Conservation (phyloP, 1,140 invertebrate species). For the Meloidogyne floridensis region DNA sequence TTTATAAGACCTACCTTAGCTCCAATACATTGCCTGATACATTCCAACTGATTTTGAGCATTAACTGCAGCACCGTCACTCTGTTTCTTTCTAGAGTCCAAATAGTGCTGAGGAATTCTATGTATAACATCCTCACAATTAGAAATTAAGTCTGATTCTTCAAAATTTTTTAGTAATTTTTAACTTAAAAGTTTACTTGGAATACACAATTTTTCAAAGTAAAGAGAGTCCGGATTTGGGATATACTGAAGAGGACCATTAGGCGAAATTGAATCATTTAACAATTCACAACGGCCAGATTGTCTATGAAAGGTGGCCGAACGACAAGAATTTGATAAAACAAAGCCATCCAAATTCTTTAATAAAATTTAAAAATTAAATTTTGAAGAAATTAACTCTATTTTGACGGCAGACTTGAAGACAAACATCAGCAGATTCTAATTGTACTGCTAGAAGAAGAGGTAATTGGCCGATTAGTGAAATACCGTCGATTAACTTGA, state of each 20-base stretch:
- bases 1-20: slow-evolving; percentile 22
- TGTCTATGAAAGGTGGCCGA: slow-evolving; percentile 41
- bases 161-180: no score
- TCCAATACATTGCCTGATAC: slow-evolving; percentile 40
- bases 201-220: slow-evolving; percentile 54
- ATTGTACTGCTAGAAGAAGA: slow-evolving; percentile 36
- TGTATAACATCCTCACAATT: slow-evolving; percentile 52
- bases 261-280: slow-evolving; percentile 44
- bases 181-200: no score
- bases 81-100: slow-evolving; percentile 32
- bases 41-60: slow-evolving; percentile 43
- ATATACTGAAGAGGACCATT: slow-evolving; percentile 47
- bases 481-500: slow-evolving; percentile 52
- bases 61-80: slow-evolving; percentile 49
- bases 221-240: slow-evolving; percentile 45
- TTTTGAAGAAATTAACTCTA: slow-evolving; percentile 28
- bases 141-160: slow-evolving; percentile 29
- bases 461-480: slow-evolving; percentile 27
- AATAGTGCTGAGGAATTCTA: slow-evolving; percentile 46
- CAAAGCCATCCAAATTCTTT: slow-evolving; percentile 45
- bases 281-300: slow-evolving; percentile 45
- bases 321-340: slow-evolving; percentile 39
- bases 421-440: slow-evolving; percentile 47
- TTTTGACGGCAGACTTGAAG: slow-evolving; percentile 48
- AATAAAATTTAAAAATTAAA: slow-evolving; percentile 16